Conservation (phyloP, 1,140 invertebrate species). For the Rhagoletis pomonella region DNA sequence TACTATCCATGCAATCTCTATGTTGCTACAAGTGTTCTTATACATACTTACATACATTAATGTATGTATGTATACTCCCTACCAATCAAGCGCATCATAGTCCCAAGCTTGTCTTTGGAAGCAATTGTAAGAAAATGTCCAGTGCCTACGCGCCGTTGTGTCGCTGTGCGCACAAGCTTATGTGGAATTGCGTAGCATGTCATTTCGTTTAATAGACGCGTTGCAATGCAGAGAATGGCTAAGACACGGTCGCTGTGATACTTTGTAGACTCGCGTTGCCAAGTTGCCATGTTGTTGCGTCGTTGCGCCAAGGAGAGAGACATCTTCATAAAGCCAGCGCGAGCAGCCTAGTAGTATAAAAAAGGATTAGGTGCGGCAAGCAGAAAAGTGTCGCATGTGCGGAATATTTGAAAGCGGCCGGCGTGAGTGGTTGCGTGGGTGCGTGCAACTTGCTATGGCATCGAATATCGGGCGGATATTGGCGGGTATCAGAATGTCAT, state of each 20-base stretch:
- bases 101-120: neutral
- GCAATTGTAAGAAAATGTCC: neutral
- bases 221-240: conserved; percentile 46
- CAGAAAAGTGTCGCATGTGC: conserved; percentile 27
- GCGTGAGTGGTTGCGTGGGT: conserved; percentile 32
- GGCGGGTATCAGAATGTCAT: neutral
- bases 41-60: too few species aligned
- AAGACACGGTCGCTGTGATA: neutral
- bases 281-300: conserved; percentile 2
- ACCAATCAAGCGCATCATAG: neutral
- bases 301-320: neutral
- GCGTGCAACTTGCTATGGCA: neutral
- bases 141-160: conserved; percentile 18
- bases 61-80: neutral
- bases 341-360: neutral
- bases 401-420: conserved; percentile 34
- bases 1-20: neutral
- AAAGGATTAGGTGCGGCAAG: neutral
- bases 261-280: neutral
- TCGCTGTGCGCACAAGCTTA: conserved; percentile 34
- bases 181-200: conserved; percentile 50
- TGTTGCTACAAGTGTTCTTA: neutral
- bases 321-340: conserved; percentile 40
- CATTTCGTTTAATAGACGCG: conserved; percentile 48
- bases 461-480: conserved; percentile 20